A percentile compares a stretch with the other conserved stretches of the same genome.
These are phyloP conservation scores for Mantis religiosa DNA, from an alignment of 2,888 invertebrate genomes.

Conservation along the genomic window DNA sequence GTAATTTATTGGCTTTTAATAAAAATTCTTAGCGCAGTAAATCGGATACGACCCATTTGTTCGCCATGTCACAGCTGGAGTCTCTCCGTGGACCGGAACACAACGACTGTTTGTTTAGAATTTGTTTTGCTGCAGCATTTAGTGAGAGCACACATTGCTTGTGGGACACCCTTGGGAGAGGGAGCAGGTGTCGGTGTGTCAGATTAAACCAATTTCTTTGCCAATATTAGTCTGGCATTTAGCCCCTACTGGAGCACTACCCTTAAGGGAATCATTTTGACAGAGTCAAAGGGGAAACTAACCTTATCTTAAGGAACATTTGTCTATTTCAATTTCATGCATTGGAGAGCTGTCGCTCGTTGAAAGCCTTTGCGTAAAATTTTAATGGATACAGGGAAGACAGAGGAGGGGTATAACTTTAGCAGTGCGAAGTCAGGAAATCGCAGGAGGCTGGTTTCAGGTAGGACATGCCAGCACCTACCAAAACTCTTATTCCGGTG, in stretches of 20 bases:
- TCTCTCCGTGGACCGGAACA: background rate
- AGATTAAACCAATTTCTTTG: background rate
- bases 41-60: background rate
- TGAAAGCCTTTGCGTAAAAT: too few relatives aligned
- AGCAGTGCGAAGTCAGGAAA: too few relatives aligned
- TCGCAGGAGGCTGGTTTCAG: too few relatives aligned
- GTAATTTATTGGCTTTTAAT: background rate
- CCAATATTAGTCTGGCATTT: background rate
- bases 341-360: too few relatives aligned
- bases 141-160: background rate
- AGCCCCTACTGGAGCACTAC: background rate
- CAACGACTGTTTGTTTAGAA: background rate
- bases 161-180: background rate
- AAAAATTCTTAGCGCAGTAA: background rate
- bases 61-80: background rate
- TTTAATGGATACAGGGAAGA: too few relatives aligned
- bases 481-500: too few relatives aligned
- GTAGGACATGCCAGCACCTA: too few relatives aligned
- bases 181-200: background rate
- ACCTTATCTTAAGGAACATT: background rate
- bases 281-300: background rate
- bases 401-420: too few relatives aligned
- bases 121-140: background rate
- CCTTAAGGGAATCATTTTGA: too few relatives aligned
- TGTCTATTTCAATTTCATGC: background rate